Conservation (phyloP, 2,888 invertebrate species). For the Acleris emargana region DNA sequence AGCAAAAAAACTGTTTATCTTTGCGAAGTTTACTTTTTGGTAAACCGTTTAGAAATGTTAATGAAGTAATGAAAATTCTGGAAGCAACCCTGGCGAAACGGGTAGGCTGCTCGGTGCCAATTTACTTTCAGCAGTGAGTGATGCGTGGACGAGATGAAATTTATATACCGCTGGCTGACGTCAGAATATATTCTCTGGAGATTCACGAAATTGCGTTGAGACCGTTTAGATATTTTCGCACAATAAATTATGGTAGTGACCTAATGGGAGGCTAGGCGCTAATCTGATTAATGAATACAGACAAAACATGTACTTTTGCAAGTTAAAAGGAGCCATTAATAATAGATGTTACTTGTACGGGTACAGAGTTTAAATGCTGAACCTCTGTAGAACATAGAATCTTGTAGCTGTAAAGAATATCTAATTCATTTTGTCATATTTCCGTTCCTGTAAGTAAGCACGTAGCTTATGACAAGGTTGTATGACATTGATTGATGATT, state of each 20-base stretch:
- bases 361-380: too few relatives aligned
- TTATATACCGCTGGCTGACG: constrained; percentile 9
- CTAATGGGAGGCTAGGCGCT: not conserved
- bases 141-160: constrained; percentile 15
- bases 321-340: too few relatives aligned
- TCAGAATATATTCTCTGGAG: constrained; percentile 3
- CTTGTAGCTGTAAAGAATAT: too few relatives aligned
- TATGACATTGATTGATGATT: too few relatives aligned
- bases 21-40: not conserved
- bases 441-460: too few relatives aligned
- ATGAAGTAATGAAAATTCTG: constrained; percentile 20
- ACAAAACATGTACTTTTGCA: not conserved
- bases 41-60: constrained; percentile 7
- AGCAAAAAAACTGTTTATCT: constrained; percentile 8
- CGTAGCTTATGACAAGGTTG: too few relatives aligned
- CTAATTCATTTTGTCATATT: too few relatives aligned
- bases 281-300: not conserved
- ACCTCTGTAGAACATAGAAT: too few relatives aligned
- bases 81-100: constrained; percentile 2
- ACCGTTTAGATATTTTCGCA: not conserved
- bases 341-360: too few relatives aligned
- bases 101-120: constrained; percentile 3
- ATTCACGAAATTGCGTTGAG: not conserved
- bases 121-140: constrained; percentile 18
- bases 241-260: not conserved